These are phyloP conservation scores for Myotis davidii DNA, from an alignment of 2,113 vertebrate species.

Conservation along the genomic window DNA sequence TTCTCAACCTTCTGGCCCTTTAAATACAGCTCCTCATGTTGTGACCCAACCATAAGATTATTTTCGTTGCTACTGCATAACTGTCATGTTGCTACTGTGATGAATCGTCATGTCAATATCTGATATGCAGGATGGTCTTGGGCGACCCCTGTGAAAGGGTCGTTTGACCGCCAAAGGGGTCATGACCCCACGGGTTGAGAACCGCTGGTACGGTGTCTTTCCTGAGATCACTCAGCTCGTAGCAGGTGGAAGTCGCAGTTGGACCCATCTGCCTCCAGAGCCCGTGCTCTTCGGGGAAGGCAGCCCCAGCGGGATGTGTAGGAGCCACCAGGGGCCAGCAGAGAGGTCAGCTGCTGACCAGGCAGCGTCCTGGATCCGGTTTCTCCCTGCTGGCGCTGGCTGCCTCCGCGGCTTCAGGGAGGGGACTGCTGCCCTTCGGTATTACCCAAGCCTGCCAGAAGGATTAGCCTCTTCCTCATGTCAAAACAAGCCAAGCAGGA, in stretches of 20 bases:
- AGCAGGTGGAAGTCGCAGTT: background rate
- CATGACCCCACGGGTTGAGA: no score
- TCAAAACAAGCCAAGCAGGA: slow-evolving; percentile 63
- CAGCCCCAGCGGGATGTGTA: background rate
- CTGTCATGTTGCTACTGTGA: no score
- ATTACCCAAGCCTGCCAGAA: slow-evolving; percentile 9
- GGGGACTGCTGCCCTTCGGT: background rate
- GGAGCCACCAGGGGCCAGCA: background rate
- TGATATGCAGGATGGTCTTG: no score
- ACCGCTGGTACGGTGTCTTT: background rate
- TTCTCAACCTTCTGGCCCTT: no score
- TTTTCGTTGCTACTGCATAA: no score
- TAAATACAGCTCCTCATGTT: no score
- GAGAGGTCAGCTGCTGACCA: slow-evolving; percentile 53
- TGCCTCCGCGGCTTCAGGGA: background rate
- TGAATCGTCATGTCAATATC: no score
- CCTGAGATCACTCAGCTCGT: background rate
- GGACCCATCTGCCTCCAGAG: background rate
- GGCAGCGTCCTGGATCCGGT: background rate
- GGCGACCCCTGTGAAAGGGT: no score
- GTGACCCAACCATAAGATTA: no score
- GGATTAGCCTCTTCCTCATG: slow-evolving; percentile 23
- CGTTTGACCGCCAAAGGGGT: no score
- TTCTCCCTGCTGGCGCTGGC: background rate
- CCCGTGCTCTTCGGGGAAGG: background rate